Percentiles rank a stretch among this genome's conserved stretches.
Conservation (phyloP, 2,797 vertebrate species). For the Thaleichthys pacificus region DNA sequence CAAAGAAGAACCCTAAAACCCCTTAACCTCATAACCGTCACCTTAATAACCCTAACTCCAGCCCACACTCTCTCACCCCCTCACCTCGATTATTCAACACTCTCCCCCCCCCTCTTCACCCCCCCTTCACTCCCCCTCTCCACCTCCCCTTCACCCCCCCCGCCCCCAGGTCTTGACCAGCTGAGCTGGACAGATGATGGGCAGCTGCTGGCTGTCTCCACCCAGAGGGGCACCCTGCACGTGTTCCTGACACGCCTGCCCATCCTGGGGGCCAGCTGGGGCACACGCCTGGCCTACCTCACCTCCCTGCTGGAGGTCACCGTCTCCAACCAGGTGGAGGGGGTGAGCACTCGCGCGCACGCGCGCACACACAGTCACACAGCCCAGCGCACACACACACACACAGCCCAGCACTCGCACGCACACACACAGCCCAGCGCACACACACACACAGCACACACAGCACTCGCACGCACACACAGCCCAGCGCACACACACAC, state of each 20-base stretch:
- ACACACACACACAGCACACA: not conserved
- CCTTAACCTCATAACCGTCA: too few species aligned
- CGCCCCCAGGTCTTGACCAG: constrained; percentile 83
- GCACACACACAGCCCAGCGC: not conserved
- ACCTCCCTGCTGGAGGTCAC: constrained; percentile 97
- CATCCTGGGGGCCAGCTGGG: constrained; percentile 86
- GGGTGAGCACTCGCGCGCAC: constrained; percentile 69
- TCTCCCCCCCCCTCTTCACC: not conserved
- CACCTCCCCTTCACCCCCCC: not conserved
- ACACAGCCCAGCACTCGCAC: not conserved
- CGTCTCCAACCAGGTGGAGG: constrained; percentile 87
- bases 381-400: not conserved
- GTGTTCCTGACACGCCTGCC: constrained; percentile 95
- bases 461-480: too few species aligned
- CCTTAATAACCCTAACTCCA: too few species aligned
- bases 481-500: not conserved
- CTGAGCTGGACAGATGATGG: constrained; percentile 97
- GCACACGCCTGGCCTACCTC: constrained; percentile 89
- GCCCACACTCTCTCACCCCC: too few species aligned
- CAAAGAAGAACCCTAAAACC: too few species aligned
- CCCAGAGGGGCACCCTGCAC: constrained; percentile 85
- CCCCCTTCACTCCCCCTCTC: not conserved
- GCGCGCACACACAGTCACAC: constrained; percentile 2
- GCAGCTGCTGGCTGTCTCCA: constrained; percentile 90
- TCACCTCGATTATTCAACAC: too few species aligned